phyloP scores from a whole-genome alignment of 1,140 invertebrate genomes.

The Batillaria attramentaria region DNA sequence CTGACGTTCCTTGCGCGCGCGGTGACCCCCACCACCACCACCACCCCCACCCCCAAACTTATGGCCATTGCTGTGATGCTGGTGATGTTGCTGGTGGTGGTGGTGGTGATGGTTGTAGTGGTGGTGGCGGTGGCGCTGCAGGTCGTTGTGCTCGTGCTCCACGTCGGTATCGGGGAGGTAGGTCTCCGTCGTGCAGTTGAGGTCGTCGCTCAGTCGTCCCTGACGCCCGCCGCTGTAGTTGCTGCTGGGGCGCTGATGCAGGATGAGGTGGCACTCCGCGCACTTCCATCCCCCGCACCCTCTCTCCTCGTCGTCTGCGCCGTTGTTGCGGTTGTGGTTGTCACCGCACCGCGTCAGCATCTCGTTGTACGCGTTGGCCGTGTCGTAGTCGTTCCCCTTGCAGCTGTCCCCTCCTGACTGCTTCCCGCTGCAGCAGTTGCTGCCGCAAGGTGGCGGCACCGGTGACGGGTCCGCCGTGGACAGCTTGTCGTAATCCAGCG shows the following conservation, averaged over 20 bases:
- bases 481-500: constrained; percentile 35
- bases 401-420: neutral
- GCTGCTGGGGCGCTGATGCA: neutral
- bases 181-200: constrained; percentile 30
- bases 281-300: constrained; percentile 16
- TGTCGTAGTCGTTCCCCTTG: constrained; percentile 6
- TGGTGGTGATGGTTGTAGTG: constrained; percentile 1
- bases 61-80: neutral
- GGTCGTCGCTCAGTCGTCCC: neutral
- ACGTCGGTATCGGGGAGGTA: constrained; percentile 22
- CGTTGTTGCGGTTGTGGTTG: neutral
- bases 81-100: neutral
- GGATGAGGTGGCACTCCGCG: constrained; percentile 16
- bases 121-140: neutral
- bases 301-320: neutral
- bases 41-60: neutral
- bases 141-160: neutral
- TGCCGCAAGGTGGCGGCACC: constrained; percentile 14
- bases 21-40: neutral
- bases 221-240: neutral
- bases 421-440: neutral
- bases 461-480: constrained; percentile 8
- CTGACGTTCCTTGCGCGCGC: neutral
- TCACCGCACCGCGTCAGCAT: constrained; percentile 12
- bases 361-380: constrained; percentile 23